Percentiles rank a stretch among this genome's conserved stretches.
phyloP scores from a whole-genome alignment of 2,888 invertebrate genomes.

The Eucriotettix oculatus region DNA sequence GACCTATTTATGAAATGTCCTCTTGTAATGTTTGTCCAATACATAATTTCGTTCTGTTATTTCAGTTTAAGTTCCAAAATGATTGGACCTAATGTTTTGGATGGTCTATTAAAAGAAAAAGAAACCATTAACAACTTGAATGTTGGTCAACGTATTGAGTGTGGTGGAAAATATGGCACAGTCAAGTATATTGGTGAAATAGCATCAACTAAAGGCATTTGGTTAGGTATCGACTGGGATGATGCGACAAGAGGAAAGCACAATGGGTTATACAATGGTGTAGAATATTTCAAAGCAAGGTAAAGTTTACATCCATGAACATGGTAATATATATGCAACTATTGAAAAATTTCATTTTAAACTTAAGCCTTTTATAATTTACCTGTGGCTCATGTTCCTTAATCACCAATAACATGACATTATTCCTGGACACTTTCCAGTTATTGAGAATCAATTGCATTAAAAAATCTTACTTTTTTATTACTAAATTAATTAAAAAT shows the following conservation, averaged over 20 bases:
- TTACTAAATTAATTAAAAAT: no score
- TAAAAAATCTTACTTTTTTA: no score
- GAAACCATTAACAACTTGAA: neutral
- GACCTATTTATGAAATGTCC: no score
- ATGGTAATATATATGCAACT: no score
- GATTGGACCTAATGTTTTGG: neutral
- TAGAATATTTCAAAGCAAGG: conserved; percentile 65
- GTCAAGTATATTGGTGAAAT: conserved; percentile 62
- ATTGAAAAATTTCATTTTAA: no score
- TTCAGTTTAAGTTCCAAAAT: neutral
- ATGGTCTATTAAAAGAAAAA: neutral
- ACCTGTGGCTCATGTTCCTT: no score
- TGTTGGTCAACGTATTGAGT: conserved; percentile 30
- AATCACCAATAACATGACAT: no score
- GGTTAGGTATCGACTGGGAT: conserved; percentile 98
- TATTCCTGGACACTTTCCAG: no score
- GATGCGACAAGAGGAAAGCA: conserved; percentile 78
- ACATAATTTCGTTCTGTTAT: neutral
- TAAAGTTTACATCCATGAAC: conserved; percentile 16
- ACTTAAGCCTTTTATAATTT: no score
- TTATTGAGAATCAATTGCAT: no score
- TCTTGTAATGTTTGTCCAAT: no score
- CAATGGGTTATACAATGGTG: conserved; percentile 67
- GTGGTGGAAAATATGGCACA: conserved; percentile 36
- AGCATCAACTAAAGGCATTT: conserved; percentile 50